These are phyloP conservation scores for Neria commutata DNA, from an alignment of 2,888 invertebrate genomes.

Conservation along the genomic window DNA sequence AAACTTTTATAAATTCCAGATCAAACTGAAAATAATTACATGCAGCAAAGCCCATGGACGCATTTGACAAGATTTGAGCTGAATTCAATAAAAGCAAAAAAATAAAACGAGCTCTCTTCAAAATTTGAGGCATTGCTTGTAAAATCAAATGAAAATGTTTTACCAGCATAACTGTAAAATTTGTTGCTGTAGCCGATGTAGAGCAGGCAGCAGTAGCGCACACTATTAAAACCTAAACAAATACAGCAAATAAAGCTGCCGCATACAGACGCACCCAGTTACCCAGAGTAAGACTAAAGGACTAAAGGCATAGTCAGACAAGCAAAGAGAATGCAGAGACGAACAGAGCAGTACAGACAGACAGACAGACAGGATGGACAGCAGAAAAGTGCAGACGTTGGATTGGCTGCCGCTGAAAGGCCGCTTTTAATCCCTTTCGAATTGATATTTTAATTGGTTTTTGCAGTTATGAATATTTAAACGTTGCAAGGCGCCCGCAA, in stretches of 20 bases:
- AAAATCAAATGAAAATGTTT: background rate
- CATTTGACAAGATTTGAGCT: too few species aligned
- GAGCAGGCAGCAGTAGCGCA: too few species aligned
- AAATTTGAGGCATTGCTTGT: too few species aligned
- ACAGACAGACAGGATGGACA: background rate
- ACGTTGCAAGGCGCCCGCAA: too few species aligned
- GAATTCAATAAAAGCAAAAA: too few species aligned
- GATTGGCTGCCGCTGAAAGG: too few species aligned
- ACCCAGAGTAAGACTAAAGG: background rate
- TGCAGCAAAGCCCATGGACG: too few species aligned
- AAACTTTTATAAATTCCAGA: background rate
- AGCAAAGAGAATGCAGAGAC: background rate
- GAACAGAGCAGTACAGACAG: background rate
- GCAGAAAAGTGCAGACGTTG: too few species aligned
- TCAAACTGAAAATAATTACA: too few species aligned
- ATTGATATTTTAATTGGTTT: slow-evolving; percentile 54
- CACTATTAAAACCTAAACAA: too few species aligned
- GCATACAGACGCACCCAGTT: background rate
- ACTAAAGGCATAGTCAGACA: background rate
- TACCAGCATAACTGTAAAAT: background rate
- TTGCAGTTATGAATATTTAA: slow-evolving; percentile 40
- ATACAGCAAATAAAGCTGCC: too few species aligned
- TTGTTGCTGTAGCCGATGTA: background rate
- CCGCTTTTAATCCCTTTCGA: slow-evolving; percentile 48
- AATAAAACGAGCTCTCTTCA: too few species aligned